Base-by-base conservation (phyloP, 2,797 vertebrate species). In the Aulostomus chinensis region DNA sequence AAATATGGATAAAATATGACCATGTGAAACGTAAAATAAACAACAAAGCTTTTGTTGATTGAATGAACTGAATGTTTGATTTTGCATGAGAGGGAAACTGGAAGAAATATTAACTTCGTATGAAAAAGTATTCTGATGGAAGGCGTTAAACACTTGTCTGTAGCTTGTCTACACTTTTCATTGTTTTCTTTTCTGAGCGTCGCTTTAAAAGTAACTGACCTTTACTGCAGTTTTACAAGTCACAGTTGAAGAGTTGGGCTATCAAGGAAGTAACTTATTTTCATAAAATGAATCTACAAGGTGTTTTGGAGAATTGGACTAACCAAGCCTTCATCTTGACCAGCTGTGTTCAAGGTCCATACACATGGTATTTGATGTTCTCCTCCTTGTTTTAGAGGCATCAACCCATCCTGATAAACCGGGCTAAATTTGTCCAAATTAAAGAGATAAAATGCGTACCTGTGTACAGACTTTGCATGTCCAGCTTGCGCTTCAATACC, bases 261-360 rank as follows among this genome's bases (percentile, higher is more conserved):
- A 14, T 7, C 52, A 31, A 72, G 75, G 83, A 84, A 76, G 72
- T 51, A 30, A 32, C 22, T 62, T 55, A 11, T 63, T 54, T 58
- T 51, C 31, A 13, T 3, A 12, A 21, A 58, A 63, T 35, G 7
- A 54, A 26, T 37, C 40, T 5, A n/a, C 14, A 37, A 38, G 37
- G 47, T 48, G 16, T 43, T 59, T 33, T 58, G 37, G 37, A 66
- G 22, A 25, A 21, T 65, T 77, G 64, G 43, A 48, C 37, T 56
- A 17, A 14, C 13, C 15, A 32, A 17, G 15, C 14, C n/a, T 46
- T 16, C 67, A 42, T 46, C 45, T 52, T 38, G 67, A 52, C 40
- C 73, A 76, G 56, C 76, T 85, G 67, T 57, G 38, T 48, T 75
- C 71, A 81, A 77, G 80, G 68, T 45, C 46, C 20, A n/a, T n/a